Base-by-base conservation (phyloP, 2,797 vertebrate species). In the Otolemur crassicaudatus region DNA sequence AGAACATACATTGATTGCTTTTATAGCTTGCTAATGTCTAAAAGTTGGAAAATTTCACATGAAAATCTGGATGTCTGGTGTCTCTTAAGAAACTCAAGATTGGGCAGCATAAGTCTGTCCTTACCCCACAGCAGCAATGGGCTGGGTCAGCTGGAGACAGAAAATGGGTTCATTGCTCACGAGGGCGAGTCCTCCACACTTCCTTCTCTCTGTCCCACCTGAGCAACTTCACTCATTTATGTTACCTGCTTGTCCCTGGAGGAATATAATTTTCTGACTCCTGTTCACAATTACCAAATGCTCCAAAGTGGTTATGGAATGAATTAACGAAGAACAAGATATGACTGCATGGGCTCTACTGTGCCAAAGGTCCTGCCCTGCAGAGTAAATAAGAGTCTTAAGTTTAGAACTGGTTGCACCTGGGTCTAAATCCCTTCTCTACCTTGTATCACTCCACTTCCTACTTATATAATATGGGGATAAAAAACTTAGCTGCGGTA, bases 1-100 rank as follows among this genome's bases (percentile, higher is more conserved):
- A 91, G 75, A 91, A 72, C n/a, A 79, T 5, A 87, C 25, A 67
- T 11, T 63, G 70, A 90, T 92, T 43, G n/a, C n/a, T 87, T 82
- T 87, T 70, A 61, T 77, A 29, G 73, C 65, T 72, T 86, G 27
- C 29, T 72, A 40, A 58, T 67, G 70, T 70, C 40, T 69, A 69
- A 90, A 83, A 58, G 34, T 72, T 75, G 27, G 49, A 60, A 93
- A 4, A 31, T 70, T 77, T 79, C 83, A 53, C 23, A 6, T 76
- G 58, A 87, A 93, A 93, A 86, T 83, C 75, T 63, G 25, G n/a
- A 65, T 31, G 40, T 82, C 31, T 70, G 27, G 1, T 25, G 63
- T 31, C 37, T 56, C 34, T 56, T 1, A 69, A 61, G 20, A 49
- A 65, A 84, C 29, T 63, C 43, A 91, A 87, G n/a, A 77, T 58